Evolutionary conservation across 2,888 invertebrate genomes (phyloP).

Genomic region (Corythucha ciliata): DNA sequence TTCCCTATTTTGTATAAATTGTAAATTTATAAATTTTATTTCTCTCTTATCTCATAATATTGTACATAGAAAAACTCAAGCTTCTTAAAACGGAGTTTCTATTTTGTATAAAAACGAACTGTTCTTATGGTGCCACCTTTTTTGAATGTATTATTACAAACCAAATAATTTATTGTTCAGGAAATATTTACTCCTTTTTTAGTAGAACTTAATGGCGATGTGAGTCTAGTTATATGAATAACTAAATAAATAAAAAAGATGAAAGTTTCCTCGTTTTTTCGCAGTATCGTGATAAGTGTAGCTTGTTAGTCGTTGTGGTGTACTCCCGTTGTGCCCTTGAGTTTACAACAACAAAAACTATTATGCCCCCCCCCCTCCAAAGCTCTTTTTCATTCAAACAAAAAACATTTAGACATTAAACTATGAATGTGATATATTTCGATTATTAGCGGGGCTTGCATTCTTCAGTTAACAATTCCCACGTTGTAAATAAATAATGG

Average conservation of each 20-base stretch:
- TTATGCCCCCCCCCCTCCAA: not conserved
- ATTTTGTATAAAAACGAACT: constrained; percentile 28
- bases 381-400: too few species aligned
- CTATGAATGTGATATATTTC: constrained; percentile 45
- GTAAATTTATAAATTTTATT: constrained; percentile 18
- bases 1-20: constrained; percentile 12
- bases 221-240: constrained; percentile 23
- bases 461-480: too few species aligned
- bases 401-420: constrained; percentile 34
- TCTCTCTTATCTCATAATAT: constrained; percentile 5
- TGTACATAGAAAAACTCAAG: constrained; percentile 16
- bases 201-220: constrained; percentile 25
- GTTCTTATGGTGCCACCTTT: constrained; percentile 36
- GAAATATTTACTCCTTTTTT: constrained; percentile 26
- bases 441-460: constrained; percentile 42
- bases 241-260: too few species aligned
- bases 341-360: not conserved
- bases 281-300: constrained; percentile 17
- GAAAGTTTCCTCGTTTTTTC: too few species aligned
- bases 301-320: constrained; percentile 26
- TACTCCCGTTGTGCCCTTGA: constrained; percentile 7
- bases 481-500: constrained; percentile 31
- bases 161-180: constrained; percentile 21
- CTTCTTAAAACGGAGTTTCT: constrained; percentile 18
- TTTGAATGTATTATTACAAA: constrained; percentile 43